phyloP scores from a whole-genome alignment of 2,113 vertebrate genomes.

The Lepus timidus region DNA sequence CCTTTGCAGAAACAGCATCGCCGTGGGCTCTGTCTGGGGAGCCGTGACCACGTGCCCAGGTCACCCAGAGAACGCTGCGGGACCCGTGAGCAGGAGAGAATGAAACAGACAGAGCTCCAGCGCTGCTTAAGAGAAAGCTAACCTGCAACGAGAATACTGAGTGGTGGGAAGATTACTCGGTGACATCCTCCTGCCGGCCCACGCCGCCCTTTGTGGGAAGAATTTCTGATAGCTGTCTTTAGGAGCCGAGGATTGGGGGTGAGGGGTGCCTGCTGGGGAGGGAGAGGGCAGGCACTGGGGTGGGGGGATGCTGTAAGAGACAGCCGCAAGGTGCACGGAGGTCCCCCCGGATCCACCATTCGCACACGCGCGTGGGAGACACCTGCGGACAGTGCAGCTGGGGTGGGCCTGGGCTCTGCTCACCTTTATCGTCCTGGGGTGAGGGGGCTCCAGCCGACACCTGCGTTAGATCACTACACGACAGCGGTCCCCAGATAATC shows the following conservation, averaged over 20 bases:
- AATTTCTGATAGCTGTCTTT: not conserved
- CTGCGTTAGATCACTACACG: not conserved
- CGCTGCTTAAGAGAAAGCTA: slow-evolving; percentile 11
- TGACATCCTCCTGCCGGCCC: not conserved
- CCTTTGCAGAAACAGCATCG: not conserved
- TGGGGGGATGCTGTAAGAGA: not conserved
- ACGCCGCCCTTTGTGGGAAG: not conserved
- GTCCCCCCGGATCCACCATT: too few species aligned
- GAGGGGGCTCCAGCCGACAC: not conserved
- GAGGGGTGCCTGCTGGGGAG: not conserved
- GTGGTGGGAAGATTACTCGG: not conserved
- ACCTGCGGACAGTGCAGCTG: not conserved
- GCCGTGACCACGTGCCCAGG: not conserved
- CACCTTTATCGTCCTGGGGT: too few species aligned
- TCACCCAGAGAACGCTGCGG: not conserved
- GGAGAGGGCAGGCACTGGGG: not conserved
- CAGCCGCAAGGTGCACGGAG: not conserved
- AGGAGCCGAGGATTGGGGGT: not conserved
- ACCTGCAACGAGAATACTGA: not conserved
- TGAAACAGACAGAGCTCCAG: not conserved
- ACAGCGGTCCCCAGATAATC: too few species aligned
- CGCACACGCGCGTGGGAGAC: too few species aligned
- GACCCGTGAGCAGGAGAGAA: not conserved
- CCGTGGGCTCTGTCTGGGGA: not conserved
- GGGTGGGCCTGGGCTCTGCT: not conserved